Evolutionary conservation across 1,140 invertebrate genomes (phyloP), one percentile per base, ranked within the genome.

Genomic region (Conopomorpha cramerella): DNA sequence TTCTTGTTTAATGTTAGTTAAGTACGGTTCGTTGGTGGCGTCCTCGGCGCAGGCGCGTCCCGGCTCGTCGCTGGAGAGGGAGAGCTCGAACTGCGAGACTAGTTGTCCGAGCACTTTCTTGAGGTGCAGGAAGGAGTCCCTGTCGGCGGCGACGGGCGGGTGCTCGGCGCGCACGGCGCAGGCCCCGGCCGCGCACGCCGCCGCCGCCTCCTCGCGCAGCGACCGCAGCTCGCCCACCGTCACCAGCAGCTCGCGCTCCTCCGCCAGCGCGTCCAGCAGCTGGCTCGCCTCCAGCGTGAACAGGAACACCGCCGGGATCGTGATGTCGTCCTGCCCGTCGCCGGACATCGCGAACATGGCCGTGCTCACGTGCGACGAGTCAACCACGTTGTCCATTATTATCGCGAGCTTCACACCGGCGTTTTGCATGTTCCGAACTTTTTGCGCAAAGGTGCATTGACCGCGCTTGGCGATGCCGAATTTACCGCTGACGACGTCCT

Each of bases 281-380:
- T 51, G 50, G 0, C 49, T 62, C 7, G 86, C 91, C 60, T 98
- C 94, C 36, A 82, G 65, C n/a, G 82, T 82, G 63, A 94, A 98
- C 7, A 98, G 79, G 64, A 98, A 98, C 0, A 96, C 88, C 10
- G 94, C 82, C 0, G 95, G 94, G 57, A 98, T 97, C 31, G 73
- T 84, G 1, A 98, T 87, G 62, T 98, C 92, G 54, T 92, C 86
- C 6, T 80, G 84, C 0, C 92, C 93, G 77, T 96, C 94, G 1
- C 93, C 94, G 7, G 93, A 96, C 95, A 99, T 98, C 1, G 92
- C 92, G 79, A 98, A 98, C 77, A 96, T 84, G 0, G 91, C 86
- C 1, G 89, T 87, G 13, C 78, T 85, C 13, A 84, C 79, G 11
- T 86, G 82, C 30, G 85, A 88, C 12, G 89, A 88, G 14, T 85